Evolutionary conservation across 2,797 vertebrate genomes (phyloP), one percentile per base, ranked within the genome.

Genomic region (Hipposideros larvatus): DNA sequence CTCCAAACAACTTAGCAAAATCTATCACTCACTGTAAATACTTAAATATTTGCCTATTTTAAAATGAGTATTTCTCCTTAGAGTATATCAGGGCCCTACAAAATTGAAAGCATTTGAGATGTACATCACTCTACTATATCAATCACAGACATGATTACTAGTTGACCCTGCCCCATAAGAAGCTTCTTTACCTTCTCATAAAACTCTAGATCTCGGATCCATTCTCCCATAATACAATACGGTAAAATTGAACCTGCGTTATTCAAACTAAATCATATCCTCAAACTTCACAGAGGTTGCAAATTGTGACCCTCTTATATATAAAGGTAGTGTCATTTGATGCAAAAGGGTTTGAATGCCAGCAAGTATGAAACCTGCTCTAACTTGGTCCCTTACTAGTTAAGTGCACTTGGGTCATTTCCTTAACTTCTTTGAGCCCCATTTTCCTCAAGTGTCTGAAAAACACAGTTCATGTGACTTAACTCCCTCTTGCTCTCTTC

Each of bases 321-420:
- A 87, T 95, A 95, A 59, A 95, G 78, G 87, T 74, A 0, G 24
- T 22, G 91, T 59, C n/a, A 51, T 94, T 43, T 34, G 86, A 92
- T 41, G 34, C n/a, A 87, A 89, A 78, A 77, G 88, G 41, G 22
- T 51, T 73, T 87, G 46, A 93, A 59, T 22, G 28, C 57, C 26
- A 90, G 43, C 21, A 79, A 87, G 5, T 7, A 70, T 7, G 3
- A 80, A 15, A 88, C 2, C 1, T 43, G 5, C 43, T 37, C 26
- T 7, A 86, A 48, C 26, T 16, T 88, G 34, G 28, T 51, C 63
- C 24, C 9, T 14, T 66, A 63, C 6, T 77, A 68, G 87, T 2
- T 21, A 41, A 61, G 24, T 55, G 7, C 96, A 96, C 10, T 51
- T 48, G 10, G 7, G 37, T 37, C 11, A 53, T 74, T 95, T 85